These are phyloP conservation scores for Nemotelus pantherinus DNA, from an alignment of 2,888 invertebrate genomes.

Conservation along the genomic window DNA sequence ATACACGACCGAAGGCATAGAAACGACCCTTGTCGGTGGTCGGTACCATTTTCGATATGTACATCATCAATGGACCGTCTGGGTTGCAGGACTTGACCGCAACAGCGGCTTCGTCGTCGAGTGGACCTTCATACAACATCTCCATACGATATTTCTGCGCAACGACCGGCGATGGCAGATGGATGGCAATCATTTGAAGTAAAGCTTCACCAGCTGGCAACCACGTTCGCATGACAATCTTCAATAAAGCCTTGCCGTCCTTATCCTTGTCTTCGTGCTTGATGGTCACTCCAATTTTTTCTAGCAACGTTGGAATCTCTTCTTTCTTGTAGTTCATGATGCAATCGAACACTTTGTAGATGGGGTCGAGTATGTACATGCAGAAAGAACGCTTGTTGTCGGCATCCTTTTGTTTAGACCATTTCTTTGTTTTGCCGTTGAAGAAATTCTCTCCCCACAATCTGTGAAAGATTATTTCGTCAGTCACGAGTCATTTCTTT, in stretches of 20 bases:
- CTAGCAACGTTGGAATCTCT: conserved; percentile 85
- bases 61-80: conserved; percentile 99
- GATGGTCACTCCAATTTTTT: conserved; percentile 90
- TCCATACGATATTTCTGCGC: conserved; percentile 99
- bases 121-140: conserved; percentile 98
- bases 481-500: conserved; percentile 30
- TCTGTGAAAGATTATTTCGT: conserved; percentile 60
- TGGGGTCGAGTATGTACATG: conserved; percentile 98
- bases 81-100: conserved; percentile 95
- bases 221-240: conserved; percentile 99
- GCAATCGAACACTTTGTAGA: conserved; percentile 89
- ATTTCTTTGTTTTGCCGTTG: conserved; percentile 96
- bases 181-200: conserved; percentile 99
- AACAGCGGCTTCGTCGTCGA: conserved; percentile 93
- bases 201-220: conserved; percentile 99
- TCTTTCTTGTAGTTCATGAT: conserved; percentile 96
- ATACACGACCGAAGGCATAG: conserved; percentile 99
- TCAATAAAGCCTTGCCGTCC: conserved; percentile 94
- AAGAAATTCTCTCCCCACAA: conserved; percentile 99
- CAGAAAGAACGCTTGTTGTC: conserved; percentile 98
- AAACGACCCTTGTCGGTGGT: conserved; percentile 99
- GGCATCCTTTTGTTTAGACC: conserved; percentile 90
- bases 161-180: conserved; percentile 97
- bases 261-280: conserved; percentile 96
- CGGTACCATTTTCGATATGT: conserved; percentile 99